Evolutionary conservation across 2,888 invertebrate genomes (phyloP).

Genomic region (Trachelus tabidus): DNA sequence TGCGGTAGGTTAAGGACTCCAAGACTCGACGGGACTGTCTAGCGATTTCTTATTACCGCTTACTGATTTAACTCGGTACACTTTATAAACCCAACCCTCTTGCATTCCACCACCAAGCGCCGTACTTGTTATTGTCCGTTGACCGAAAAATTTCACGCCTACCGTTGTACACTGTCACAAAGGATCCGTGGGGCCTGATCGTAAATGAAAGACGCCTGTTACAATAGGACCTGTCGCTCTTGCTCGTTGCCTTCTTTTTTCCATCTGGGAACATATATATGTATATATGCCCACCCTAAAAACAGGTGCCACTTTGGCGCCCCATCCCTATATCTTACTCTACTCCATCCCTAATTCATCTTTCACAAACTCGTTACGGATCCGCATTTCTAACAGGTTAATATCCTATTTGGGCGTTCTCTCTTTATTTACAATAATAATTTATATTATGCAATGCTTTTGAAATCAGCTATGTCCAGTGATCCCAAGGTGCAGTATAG

Average conservation of each 20-base stretch:
- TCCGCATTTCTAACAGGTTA: not conserved
- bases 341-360: not conserved
- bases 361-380: not conserved
- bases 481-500: not conserved
- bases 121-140: not conserved
- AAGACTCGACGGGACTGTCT: not conserved
- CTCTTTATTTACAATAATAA: not conserved
- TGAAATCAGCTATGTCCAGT: not conserved
- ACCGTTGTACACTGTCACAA: not conserved
- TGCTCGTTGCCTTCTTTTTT: not conserved
- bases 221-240: conserved; percentile 8
- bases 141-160: conserved; percentile 8
- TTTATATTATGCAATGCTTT: not conserved
- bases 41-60: not conserved
- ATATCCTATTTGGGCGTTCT: not conserved
- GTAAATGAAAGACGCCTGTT: not conserved
- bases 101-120: not conserved
- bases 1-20: not conserved
- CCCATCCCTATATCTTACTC: not conserved
- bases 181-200: not conserved
- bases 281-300: not conserved
- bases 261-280: not conserved
- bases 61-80: not conserved
- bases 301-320: not conserved
- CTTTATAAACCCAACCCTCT: not conserved